phyloP scores from a whole-genome alignment of 2,113 vertebrate species.

The Mugil cephalus region DNA sequence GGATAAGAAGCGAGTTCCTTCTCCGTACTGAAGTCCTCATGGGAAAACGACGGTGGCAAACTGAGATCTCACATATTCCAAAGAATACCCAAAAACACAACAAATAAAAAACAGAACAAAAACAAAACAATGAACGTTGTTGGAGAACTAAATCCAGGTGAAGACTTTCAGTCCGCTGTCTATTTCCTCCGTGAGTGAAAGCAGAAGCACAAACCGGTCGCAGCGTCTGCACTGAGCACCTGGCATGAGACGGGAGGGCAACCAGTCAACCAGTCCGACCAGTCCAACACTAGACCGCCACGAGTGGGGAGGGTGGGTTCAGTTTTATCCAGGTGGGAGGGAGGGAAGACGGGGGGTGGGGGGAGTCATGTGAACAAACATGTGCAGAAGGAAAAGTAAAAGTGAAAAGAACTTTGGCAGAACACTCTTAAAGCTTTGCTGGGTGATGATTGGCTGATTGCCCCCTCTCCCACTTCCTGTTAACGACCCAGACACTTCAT shows the following conservation, averaged over 20 bases:
- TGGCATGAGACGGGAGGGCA: constrained; percentile 48
- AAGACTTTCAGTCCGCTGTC: constrained; percentile 22
- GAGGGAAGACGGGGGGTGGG: not conserved
- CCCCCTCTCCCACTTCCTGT: constrained; percentile 40
- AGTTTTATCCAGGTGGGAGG: constrained; percentile 10
- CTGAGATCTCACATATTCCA: constrained; percentile 23
- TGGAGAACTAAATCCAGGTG: constrained; percentile 36
- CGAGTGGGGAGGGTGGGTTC: constrained; percentile 33
- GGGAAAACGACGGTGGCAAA: constrained; percentile 32
- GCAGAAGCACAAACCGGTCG: constrained; percentile 32
- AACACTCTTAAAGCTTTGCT: constrained; percentile 80
- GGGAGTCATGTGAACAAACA: constrained; percentile 11
- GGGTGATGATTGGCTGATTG: constrained; percentile 70
- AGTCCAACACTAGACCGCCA: constrained; percentile 25
- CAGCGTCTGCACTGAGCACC: constrained; percentile 24
- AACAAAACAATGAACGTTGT: not conserved
- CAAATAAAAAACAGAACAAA: too few species aligned
- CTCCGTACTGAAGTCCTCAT: constrained; percentile 54
- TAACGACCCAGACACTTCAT: constrained; percentile 29
- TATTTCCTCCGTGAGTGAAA: constrained; percentile 30
- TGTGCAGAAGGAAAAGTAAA: constrained; percentile 34
- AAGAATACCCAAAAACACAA: too few species aligned
- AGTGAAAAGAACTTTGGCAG: constrained; percentile 76
- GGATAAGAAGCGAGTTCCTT: constrained; percentile 65
- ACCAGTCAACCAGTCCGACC: constrained; percentile 62